Conservation (phyloP, 2,888 invertebrate genomes). For the Xestia ashworthii region DNA sequence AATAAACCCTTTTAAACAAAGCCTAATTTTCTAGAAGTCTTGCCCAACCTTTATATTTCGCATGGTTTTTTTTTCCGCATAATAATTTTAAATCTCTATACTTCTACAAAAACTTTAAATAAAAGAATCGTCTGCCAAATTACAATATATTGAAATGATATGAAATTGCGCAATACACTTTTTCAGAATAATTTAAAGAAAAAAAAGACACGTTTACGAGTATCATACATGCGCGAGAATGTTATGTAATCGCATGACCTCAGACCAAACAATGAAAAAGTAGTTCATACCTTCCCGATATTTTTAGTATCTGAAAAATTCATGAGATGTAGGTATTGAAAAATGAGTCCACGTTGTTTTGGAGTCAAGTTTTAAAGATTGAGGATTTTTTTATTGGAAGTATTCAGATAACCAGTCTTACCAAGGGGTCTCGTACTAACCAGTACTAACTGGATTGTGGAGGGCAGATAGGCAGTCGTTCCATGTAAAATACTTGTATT, state of each 20-base stretch:
- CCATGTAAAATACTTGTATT: too few relatives aligned
- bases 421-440: too few relatives aligned
- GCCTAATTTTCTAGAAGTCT: not conserved
- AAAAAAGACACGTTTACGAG: conserved; percentile 31
- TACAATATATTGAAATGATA: conserved; percentile 31
- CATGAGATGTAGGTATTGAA: conserved; percentile 27
- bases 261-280: conserved; percentile 29
- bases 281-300: conserved; percentile 18
- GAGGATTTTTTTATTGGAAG: not conserved
- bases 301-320: conserved; percentile 31
- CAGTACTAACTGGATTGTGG: too few relatives aligned
- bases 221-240: not conserved
- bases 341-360: conserved; percentile 7
- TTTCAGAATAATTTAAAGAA: conserved; percentile 11
- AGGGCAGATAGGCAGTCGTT: too few relatives aligned
- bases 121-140: conserved; percentile 5
- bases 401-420: too few relatives aligned
- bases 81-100: not conserved
- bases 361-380: not conserved
- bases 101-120: conserved; percentile 8
- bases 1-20: not conserved
- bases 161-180: conserved; percentile 35
- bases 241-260: conserved; percentile 49
- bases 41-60: not conserved
- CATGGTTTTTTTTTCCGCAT: too few relatives aligned